Conservation (phyloP, 2,113 vertebrate genomes). For the Drymodes brunneopygia region DNA sequence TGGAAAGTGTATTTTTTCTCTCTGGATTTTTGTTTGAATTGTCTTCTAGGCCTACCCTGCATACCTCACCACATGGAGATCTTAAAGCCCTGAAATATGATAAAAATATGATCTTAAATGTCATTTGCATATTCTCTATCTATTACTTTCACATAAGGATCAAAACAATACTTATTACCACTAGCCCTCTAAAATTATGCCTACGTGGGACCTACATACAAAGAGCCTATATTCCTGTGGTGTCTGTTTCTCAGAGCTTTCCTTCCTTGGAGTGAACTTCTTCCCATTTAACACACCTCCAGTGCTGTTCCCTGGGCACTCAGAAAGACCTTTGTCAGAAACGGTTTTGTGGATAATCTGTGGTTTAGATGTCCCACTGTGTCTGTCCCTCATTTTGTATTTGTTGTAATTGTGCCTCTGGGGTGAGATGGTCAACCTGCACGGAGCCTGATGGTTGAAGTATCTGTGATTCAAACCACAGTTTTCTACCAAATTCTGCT, state of each 20-base stretch:
- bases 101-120: neutral
- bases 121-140: neutral
- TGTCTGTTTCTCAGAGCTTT: neutral
- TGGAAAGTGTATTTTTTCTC: neutral
- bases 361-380: neutral
- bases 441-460: neutral
- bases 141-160: neutral
- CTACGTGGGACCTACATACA: neutral
- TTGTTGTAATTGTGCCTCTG: neutral
- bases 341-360: neutral
- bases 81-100: neutral
- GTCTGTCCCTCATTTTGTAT: neutral
- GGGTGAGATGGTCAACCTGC: neutral
- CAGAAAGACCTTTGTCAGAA: neutral
- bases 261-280: neutral
- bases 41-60: neutral
- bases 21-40: neutral
- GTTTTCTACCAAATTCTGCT: neutral
- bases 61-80: neutral
- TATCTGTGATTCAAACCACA: neutral
- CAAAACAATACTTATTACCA: neutral
- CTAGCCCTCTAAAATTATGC: neutral
- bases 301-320: neutral
- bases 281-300: neutral
- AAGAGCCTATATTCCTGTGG: neutral